Conservation (phyloP, 2,113 vertebrate species). For the Caranx ignobilis region DNA sequence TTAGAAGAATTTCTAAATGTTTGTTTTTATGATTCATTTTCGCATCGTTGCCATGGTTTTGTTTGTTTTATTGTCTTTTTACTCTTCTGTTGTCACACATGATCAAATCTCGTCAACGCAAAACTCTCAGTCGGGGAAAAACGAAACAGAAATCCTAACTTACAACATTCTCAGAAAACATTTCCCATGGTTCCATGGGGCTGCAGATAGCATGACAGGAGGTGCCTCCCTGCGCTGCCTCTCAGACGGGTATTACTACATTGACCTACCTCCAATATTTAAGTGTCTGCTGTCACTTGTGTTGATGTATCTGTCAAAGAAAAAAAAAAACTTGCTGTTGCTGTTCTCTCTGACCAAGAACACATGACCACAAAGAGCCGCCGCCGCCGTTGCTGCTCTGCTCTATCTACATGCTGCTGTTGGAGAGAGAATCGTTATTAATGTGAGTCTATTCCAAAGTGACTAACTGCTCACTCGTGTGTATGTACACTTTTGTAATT, state of each 20-base stretch:
- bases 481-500: conserved; percentile 83
- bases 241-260: conserved; percentile 82
- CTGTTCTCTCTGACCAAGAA: conserved; percentile 69
- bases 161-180: conserved; percentile 63
- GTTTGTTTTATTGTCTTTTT: conserved; percentile 10
- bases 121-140: conserved; percentile 57
- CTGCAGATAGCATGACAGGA: conserved; percentile 69
- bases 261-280: conserved; percentile 83
- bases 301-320: conserved; percentile 56
- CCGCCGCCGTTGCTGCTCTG: conserved; percentile 29
- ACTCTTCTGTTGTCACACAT: conserved; percentile 42
- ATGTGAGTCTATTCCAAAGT: conserved; percentile 81
- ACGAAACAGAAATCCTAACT: conserved; percentile 32
- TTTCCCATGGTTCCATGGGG: conserved; percentile 70
- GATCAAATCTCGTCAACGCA: conserved; percentile 65
- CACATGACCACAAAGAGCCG: conserved; percentile 70
- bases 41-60: conserved; percentile 41
- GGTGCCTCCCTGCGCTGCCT: conserved; percentile 42
- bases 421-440: conserved; percentile 69
- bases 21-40: conserved; percentile 51
- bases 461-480: conserved; percentile 77
- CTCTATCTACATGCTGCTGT: conserved; percentile 80
- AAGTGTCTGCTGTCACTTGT: conserved; percentile 69
- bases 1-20: conserved; percentile 72
- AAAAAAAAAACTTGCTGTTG: conserved; percentile 35